Evolutionary conservation across 2,113 vertebrate species (phyloP).

Genomic region (Otolemur garnettii): DNA sequence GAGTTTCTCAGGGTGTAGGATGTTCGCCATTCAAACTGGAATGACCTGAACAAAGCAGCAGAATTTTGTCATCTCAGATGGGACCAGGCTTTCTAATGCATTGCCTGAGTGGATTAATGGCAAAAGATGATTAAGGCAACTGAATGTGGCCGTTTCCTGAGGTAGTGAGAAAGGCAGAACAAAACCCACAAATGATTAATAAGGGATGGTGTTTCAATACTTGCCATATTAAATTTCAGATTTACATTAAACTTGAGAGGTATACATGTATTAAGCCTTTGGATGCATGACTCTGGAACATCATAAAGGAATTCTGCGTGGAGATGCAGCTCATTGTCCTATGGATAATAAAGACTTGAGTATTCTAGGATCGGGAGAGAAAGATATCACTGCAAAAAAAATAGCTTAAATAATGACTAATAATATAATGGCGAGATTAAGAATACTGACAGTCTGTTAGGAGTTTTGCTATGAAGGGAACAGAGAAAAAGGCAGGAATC

Average conservation of each 20-base stretch:
- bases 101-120: neutral
- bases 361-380: neutral
- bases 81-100: neutral
- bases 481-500: neutral
- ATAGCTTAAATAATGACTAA: neutral
- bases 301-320: neutral
- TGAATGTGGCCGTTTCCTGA: neutral
- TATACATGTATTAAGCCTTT: neutral
- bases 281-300: neutral
- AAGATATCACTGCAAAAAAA: neutral
- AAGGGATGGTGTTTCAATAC: neutral
- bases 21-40: neutral
- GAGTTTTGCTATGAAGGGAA: neutral
- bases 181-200: neutral
- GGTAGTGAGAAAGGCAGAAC: neutral
- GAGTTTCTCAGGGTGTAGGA: neutral
- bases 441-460: neutral
- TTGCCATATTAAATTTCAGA: neutral
- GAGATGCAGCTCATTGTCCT: neutral
- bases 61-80: neutral
- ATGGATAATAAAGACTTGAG: neutral
- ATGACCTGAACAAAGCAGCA: neutral
- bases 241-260: neutral
- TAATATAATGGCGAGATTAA: neutral
- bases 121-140: neutral